phyloP scores from a whole-genome alignment of 2,797 vertebrate genomes.

The Myotis pilosus region DNA sequence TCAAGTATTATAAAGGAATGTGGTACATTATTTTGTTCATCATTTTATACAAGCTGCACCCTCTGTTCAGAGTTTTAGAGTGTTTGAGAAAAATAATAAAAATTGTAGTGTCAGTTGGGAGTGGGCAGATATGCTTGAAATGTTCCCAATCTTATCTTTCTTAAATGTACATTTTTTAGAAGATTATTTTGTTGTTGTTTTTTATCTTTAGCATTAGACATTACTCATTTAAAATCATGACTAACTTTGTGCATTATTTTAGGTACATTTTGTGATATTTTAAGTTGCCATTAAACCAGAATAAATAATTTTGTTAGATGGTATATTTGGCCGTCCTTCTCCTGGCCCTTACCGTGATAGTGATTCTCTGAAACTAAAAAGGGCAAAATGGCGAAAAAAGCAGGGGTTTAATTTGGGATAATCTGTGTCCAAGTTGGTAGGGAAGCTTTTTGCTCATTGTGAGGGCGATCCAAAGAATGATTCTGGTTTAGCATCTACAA shows the following conservation, averaged over 20 bases:
- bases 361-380: slow-evolving; percentile 21
- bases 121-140: neutral
- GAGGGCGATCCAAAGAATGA: neutral
- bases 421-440: neutral
- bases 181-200: neutral
- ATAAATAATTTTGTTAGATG: neutral
- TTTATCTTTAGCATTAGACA: neutral
- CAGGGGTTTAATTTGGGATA: slow-evolving; percentile 3
- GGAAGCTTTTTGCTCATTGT: neutral
- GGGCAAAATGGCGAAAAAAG: neutral
- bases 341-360: neutral
- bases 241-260: slow-evolving; percentile 26
- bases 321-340: neutral
- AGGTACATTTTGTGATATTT: slow-evolving; percentile 27
- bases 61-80: slow-evolving; percentile 26
- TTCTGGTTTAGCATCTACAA: neutral
- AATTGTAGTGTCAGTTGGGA: neutral
- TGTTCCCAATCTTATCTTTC: neutral
- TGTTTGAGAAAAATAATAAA: slow-evolving; percentile 12
- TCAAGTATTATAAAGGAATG: neutral
- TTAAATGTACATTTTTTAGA: neutral
- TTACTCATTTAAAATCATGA: slow-evolving; percentile 25
- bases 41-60: slow-evolving; percentile 4
- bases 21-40: slow-evolving; percentile 24
- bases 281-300: slow-evolving; percentile 13